Evolutionary conservation across 2,797 vertebrate genomes (phyloP).

Genomic region (Denticeps clupeoides): DNA sequence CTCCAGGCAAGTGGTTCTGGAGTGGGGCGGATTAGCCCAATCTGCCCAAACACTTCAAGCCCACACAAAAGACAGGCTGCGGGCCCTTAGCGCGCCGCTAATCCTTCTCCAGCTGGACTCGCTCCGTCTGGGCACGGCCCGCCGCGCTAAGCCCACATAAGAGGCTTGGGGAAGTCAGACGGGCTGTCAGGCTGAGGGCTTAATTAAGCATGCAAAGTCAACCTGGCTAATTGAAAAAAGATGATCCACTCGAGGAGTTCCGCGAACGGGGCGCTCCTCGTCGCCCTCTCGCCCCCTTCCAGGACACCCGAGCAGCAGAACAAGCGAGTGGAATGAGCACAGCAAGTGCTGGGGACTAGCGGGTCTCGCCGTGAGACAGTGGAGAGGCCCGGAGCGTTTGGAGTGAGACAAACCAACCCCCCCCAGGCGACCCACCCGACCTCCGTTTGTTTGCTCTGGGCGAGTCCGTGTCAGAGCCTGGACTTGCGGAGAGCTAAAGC

Average conservation of each 20-base stretch:
- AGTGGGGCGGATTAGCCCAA: constrained; percentile 60
- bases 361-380: constrained; percentile 27
- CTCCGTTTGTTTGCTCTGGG: constrained; percentile 53
- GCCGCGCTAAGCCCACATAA: constrained; percentile 52
- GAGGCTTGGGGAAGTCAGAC: constrained; percentile 65
- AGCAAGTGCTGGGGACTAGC: too few relatives aligned
- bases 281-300: too few relatives aligned
- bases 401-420: constrained; percentile 26
- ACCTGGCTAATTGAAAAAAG: constrained; percentile 64
- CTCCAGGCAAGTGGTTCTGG: constrained; percentile 37
- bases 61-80: constrained; percentile 56
- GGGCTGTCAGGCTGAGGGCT: constrained; percentile 62
- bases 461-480: constrained; percentile 53
- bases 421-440: too few relatives aligned
- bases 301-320: too few relatives aligned
- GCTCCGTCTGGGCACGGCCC: background rate
- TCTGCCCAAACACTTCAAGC: constrained; percentile 54
- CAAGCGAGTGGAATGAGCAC: too few relatives aligned
- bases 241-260: constrained; percentile 36
- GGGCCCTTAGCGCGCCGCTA: constrained; percentile 38
- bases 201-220: constrained; percentile 70
- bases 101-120: constrained; percentile 18
- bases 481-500: too few relatives aligned
- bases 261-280: too few relatives aligned
- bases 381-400: constrained; percentile 27